Evolutionary conservation across 2,797 vertebrate genomes (phyloP).

Genomic region (Xenops minutus): DNA sequence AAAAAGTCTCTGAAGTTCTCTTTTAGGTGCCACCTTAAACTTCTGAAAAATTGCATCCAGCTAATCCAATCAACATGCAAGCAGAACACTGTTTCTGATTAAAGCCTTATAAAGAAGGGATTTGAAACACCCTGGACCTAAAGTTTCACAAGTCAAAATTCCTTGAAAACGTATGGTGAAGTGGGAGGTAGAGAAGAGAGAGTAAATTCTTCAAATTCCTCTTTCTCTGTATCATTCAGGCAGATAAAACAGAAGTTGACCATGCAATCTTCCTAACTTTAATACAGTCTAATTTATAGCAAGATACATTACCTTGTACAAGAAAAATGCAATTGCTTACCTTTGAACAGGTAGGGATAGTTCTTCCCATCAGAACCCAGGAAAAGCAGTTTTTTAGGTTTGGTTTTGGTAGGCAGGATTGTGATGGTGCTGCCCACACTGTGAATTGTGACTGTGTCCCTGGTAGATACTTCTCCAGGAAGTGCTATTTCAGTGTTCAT

Average conservation of each 20-base stretch:
- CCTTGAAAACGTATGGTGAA: background rate
- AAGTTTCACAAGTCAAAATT: background rate
- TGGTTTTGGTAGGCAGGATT: constrained; percentile 97
- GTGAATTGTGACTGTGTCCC: constrained; percentile 92
- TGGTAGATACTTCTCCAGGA: constrained; percentile 93
- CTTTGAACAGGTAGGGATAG: constrained; percentile 98
- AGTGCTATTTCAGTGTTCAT: constrained; percentile 93
- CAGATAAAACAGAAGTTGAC: background rate
- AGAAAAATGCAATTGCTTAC: constrained; percentile 65
- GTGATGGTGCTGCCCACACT: constrained; percentile 94
- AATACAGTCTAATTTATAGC: background rate
- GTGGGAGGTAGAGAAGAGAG: background rate
- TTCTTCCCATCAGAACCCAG: constrained; percentile 93
- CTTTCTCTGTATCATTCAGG: rapidly evolving
- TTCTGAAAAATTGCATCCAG: background rate
- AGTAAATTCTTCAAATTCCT: background rate
- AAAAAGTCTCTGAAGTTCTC: background rate
- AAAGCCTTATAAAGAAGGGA: background rate
- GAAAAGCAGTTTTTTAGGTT: constrained; percentile 97
- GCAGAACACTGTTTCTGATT: background rate
- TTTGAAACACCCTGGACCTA: background rate
- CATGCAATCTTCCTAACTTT: background rate
- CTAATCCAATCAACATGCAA: background rate
- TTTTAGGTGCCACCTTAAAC: background rate
- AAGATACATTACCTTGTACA: background rate